Conservation (phyloP, 2,797 vertebrate genomes). For the Pelochelys cantorii region DNA sequence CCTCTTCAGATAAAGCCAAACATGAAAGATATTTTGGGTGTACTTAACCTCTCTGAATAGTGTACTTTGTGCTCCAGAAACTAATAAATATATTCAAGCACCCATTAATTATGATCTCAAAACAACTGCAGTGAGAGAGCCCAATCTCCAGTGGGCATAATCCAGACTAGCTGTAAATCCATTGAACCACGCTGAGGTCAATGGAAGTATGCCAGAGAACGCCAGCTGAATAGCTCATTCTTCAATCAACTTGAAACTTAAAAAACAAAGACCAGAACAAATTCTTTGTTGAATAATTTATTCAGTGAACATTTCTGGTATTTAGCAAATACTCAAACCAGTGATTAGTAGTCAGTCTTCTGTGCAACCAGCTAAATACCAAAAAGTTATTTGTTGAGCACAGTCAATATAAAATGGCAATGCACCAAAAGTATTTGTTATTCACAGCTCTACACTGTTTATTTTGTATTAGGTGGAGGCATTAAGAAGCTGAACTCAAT, state of each 20-base stretch:
- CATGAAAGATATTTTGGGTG: slow-evolving; percentile 7
- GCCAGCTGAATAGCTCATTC: slow-evolving; percentile 1
- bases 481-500: background rate
- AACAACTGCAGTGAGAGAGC: background rate
- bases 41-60: background rate
- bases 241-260: background rate
- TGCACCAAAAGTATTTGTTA: background rate
- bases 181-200: background rate
- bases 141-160: slow-evolving; percentile 10
- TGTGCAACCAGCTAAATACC: background rate
- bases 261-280: background rate
- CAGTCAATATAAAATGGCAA: background rate
- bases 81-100: slow-evolving; percentile 38
- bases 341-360: background rate
- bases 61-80: slow-evolving; percentile 22
- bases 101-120: slow-evolving; percentile 26
- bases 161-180: slow-evolving; percentile 12
- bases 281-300: background rate
- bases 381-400: background rate
- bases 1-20: slow-evolving; percentile 19
- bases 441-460: background rate
- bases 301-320: background rate
- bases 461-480: background rate
- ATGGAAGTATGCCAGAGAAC: background rate
- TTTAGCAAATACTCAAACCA: background rate